Conservation (phyloP, 2,888 invertebrate genomes). For the Nineta flava region DNA sequence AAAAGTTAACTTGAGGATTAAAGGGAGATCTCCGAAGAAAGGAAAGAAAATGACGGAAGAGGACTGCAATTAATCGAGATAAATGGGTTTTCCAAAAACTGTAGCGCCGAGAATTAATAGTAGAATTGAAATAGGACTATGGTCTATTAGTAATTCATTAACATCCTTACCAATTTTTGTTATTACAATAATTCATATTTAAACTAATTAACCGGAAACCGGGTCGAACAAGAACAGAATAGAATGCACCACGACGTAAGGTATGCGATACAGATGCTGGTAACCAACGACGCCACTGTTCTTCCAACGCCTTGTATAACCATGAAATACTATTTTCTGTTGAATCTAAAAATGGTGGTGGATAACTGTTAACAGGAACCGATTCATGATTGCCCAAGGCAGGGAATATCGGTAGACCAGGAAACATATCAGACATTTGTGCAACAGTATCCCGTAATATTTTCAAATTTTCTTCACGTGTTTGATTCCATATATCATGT, state of each 20-base stretch:
- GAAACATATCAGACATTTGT: conserved; percentile 76
- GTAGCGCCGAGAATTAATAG: too few species aligned
- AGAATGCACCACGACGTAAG: conserved; percentile 76
- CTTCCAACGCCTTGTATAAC: conserved; percentile 81
- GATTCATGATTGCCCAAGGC: conserved; percentile 95
- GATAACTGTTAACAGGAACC: conserved; percentile 87
- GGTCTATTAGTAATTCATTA: neutral
- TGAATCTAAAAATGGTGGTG: conserved; percentile 67
- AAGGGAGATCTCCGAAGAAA: too few species aligned
- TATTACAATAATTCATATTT: conserved; percentile 95
- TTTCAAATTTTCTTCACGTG: conserved; percentile 71
- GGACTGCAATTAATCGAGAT: too few species aligned
- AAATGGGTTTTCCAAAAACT: too few species aligned
- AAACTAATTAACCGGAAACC: conserved; percentile 83
- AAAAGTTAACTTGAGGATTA: too few species aligned
- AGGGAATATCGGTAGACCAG: conserved; percentile 83
- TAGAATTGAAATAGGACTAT: too few species aligned
- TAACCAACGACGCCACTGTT: conserved; percentile 84
- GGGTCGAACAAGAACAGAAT: conserved; percentile 76
- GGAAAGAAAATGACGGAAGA: too few species aligned
- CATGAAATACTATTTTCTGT: conserved; percentile 75
- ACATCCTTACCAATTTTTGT: conserved; percentile 66
- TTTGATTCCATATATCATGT: conserved; percentile 92
- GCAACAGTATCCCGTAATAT: conserved; percentile 71
- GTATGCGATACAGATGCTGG: conserved; percentile 77